These are phyloP conservation scores for Drepana arcuata DNA, from an alignment of 1,140 invertebrate genomes.

Conservation along the genomic window DNA sequence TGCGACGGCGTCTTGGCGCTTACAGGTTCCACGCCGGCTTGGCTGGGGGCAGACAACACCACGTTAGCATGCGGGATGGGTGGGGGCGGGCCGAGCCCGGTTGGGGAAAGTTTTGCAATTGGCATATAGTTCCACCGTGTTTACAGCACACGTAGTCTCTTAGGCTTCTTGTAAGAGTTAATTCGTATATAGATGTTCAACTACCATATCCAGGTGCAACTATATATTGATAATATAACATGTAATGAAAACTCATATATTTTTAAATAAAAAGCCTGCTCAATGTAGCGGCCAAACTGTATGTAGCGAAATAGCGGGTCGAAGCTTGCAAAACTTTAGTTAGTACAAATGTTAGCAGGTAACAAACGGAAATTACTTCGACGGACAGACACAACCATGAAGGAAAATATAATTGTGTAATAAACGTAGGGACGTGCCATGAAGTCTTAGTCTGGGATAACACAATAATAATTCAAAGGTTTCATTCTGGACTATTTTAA, in stretches of 20 bases:
- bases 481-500: slow-evolving; percentile 43
- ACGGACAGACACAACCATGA: background rate
- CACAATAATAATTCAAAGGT: too few relatives aligned
- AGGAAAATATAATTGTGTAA: slow-evolving; percentile 1
- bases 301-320: slow-evolving; percentile 11
- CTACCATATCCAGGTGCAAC: too few relatives aligned
- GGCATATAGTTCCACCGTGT: too few relatives aligned
- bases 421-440: slow-evolving; percentile 4
- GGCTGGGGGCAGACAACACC: slow-evolving; percentile 65
- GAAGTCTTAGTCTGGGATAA: slow-evolving; percentile 9
- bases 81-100: slow-evolving; percentile 2
- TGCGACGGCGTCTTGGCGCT: slow-evolving; percentile 50
- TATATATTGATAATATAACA: too few relatives aligned
- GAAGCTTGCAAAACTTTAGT: slow-evolving; percentile 49
- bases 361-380: slow-evolving; percentile 8
- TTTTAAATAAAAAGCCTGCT: too few relatives aligned
- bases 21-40: slow-evolving; percentile 60
- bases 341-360: slow-evolving; percentile 30
- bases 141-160: too few relatives aligned
- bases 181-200: too few relatives aligned
- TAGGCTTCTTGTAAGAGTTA: too few relatives aligned
- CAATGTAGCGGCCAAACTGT: too few relatives aligned
- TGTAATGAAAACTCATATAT: too few relatives aligned
- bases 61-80: slow-evolving; percentile 58
- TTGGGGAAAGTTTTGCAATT: slow-evolving; percentile 47